A percentile compares a stretch with the other conserved stretches of the same genome.
phyloP scores from a whole-genome alignment of 2,888 invertebrate species.

The Octodonta nipae region DNA sequence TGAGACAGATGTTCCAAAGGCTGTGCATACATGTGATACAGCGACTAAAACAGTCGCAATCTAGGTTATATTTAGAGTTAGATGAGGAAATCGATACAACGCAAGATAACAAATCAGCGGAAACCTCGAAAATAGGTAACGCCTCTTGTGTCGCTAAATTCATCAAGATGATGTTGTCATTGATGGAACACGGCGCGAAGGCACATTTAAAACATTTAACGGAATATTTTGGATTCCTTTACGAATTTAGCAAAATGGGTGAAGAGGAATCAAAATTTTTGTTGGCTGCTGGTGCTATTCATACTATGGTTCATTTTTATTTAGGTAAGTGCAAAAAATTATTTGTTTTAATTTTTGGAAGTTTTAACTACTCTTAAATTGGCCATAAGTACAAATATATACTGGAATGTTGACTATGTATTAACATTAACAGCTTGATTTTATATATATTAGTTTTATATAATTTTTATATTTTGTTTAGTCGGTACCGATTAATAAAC shows the following conservation, averaged over 20 bases:
- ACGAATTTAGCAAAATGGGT: constrained; percentile 91
- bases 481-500: too few species aligned
- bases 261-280: constrained; percentile 85
- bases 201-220: constrained; percentile 76
- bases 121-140: constrained; percentile 47
- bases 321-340: too few species aligned
- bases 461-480: too few species aligned
- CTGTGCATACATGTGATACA: constrained; percentile 90
- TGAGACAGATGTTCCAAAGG: constrained; percentile 91
- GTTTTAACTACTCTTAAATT: too few species aligned
- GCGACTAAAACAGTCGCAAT: constrained; percentile 56
- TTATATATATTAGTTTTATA: too few species aligned
- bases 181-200: constrained; percentile 80
- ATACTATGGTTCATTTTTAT: constrained; percentile 84
- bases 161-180: constrained; percentile 71
- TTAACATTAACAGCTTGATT: too few species aligned
- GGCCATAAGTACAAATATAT: too few species aligned
- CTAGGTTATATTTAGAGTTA: constrained; percentile 46
- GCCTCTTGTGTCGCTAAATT: constrained; percentile 85
- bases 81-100: constrained; percentile 32
- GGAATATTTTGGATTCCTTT: constrained; percentile 82
- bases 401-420: too few species aligned
- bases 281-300: constrained; percentile 73
- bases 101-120: constrained; percentile 32
- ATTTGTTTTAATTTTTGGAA: too few species aligned